Evolutionary conservation across 1,140 invertebrate genomes (phyloP), one percentile per base, ranked within the genome.

Genomic region (Leptopilina boulardi): DNA sequence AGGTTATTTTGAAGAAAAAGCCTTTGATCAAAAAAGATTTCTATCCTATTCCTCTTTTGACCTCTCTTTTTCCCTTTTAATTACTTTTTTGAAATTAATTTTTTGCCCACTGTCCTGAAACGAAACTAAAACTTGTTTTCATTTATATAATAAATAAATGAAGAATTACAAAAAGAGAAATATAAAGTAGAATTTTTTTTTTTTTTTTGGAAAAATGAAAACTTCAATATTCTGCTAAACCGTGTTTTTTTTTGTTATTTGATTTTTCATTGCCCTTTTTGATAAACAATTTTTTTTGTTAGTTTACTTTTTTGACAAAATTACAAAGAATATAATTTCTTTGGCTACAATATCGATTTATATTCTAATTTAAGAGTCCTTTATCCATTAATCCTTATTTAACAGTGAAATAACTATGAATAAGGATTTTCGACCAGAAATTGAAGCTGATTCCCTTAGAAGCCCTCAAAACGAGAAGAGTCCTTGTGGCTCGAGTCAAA

Each of bases 401-500:
- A n/a, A n/a, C n/a, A n/a, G 8, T n/a, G 18, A 11, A 21, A 56
- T 56, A 11, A 21, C 54, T 23, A 26, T 56, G 21, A 19, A 56
- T 56, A 56, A 3, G 19, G 54, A 56, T n/a, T 11, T 80, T 82
- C 81, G 77, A 80, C 81, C 81, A 38, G 41, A n/a, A n/a, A 38
- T 82, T 82, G 42, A 73, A 80, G 78, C 73, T 71, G 73, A 80
- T 76, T 79, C 78, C 77, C 72, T 79, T 76, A 82, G 79, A 77
- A 75, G 79, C 59, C 76, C 77, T 80, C 73, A 23, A 79, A 21
- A n/a, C n/a, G n/a, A 76, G 41, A 74, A 83, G 79, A 72, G 79
- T 78, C 77, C 54, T 56, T n/a, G 30, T 34, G n/a, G 11, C 26
- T n/a, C 70, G 13, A 34, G 30, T 21, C 71, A n/a, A 72, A 51